Conservation (phyloP, 1,140 invertebrate genomes). For the Saccostrea glomerata region DNA sequence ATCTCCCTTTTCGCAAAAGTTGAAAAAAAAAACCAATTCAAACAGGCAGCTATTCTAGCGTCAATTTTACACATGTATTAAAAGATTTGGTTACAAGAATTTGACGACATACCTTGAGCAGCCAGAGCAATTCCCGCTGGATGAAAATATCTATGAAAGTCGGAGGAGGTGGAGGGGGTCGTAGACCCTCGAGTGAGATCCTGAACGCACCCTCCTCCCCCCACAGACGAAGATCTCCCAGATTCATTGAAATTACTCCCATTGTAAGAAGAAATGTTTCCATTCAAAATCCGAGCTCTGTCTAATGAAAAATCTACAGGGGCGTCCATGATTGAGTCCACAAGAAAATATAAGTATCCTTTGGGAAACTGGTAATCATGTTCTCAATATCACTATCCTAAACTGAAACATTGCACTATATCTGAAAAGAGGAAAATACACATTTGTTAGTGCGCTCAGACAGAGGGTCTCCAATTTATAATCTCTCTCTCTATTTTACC, state of each 20-base stretch:
- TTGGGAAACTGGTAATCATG: constrained; percentile 13
- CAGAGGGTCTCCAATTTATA: not conserved
- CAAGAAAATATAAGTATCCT: constrained; percentile 8
- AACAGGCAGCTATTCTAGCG: not conserved
- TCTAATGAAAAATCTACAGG: constrained; percentile 53
- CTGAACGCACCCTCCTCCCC: constrained; percentile 33
- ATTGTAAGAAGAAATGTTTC: constrained; percentile 42
- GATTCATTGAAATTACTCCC: constrained; percentile 40
- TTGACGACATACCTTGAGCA: constrained; percentile 41
- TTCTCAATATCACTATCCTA: constrained; percentile 4
- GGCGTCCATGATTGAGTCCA: constrained; percentile 49
- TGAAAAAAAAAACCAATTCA: not conserved
- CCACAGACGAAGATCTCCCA: constrained; percentile 24
- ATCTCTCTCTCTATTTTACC: constrained; percentile 12
- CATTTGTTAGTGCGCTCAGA: constrained; percentile 15
- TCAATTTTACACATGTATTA: not conserved
- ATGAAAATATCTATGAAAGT: constrained; percentile 40
- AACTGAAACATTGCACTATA: constrained; percentile 23
- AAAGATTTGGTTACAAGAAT: not conserved
- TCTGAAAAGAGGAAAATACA: constrained; percentile 15
- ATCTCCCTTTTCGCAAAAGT: not conserved
- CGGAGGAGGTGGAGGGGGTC: constrained; percentile 8
- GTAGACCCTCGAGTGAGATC: constrained; percentile 27
- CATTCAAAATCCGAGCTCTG: constrained; percentile 47
- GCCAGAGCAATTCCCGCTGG: constrained; percentile 24